Conservation (phyloP, 30 jellyfish, hydroid and myxozoan genomes). For the Calvadosia cruxmelitensis region DNA sequence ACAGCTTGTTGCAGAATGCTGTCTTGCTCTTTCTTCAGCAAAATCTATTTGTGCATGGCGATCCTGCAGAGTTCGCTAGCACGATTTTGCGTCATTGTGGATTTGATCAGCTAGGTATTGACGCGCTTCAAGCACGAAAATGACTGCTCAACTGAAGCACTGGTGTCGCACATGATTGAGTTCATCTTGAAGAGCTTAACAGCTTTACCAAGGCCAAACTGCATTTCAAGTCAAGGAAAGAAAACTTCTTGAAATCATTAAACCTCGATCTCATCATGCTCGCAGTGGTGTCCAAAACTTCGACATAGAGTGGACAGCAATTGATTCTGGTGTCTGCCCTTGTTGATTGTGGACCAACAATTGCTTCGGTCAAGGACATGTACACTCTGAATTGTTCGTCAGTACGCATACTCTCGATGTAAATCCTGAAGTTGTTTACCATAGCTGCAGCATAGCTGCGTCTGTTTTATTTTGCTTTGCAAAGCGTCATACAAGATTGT, state of each 20-base stretch:
- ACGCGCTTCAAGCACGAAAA: slow-evolving; percentile 21
- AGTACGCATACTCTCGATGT: background rate
- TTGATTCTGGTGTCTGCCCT: slow-evolving; percentile 6
- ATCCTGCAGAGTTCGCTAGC: slow-evolving; percentile 26
- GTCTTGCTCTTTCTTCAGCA: slow-evolving; percentile 3
- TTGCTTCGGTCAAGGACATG: background rate
- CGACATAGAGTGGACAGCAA: slow-evolving; percentile 11
- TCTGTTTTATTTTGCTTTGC: too few species aligned
- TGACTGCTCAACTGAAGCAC: slow-evolving; percentile 32
- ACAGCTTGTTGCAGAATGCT: background rate
- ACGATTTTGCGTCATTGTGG: slow-evolving; percentile 29
- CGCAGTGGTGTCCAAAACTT: slow-evolving; percentile 21
- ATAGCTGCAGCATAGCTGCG: slow-evolving; percentile 8
- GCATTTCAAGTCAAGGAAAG: slow-evolving; percentile 9
- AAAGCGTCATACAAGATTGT: too few species aligned
- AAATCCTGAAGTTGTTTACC: background rate
- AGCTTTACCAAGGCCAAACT: slow-evolving; percentile 12
- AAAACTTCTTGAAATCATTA: slow-evolving; percentile 17
- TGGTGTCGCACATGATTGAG: slow-evolving; percentile 5
- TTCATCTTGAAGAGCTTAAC: slow-evolving; percentile 9
- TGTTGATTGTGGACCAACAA: slow-evolving; percentile 12
- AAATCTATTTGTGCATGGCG: slow-evolving; percentile 5
- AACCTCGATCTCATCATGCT: slow-evolving; percentile 12
- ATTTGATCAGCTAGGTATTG: slow-evolving; percentile 23
- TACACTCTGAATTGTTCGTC: background rate